Conservation (phyloP, 2,797 vertebrate species). For the Gephyroberyx darwinii region DNA sequence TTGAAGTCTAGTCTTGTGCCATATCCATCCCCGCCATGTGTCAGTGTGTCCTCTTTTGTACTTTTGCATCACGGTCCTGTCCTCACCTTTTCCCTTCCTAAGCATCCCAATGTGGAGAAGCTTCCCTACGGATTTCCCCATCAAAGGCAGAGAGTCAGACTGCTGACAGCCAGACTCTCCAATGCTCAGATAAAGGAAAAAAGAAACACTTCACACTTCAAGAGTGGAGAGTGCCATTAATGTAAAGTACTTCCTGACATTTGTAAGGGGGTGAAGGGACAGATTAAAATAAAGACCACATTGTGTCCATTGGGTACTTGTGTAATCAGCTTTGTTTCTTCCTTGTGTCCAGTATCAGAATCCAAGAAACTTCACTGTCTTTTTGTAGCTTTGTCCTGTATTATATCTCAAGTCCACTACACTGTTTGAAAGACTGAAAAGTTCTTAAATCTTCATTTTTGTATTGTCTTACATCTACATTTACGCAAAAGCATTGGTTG, state of each 20-base stretch:
- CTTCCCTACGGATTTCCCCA: conserved; percentile 42
- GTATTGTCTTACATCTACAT: background rate
- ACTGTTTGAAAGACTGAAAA: too few relatives aligned
- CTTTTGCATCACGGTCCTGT: conserved; percentile 1
- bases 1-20: conserved; percentile 13
- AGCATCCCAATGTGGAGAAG: conserved; percentile 29
- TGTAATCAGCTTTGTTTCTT: background rate
- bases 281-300: background rate
- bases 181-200: conserved; percentile 10
- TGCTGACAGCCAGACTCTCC: conserved; percentile 25
- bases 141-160: conserved; percentile 40
- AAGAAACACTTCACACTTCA: background rate
- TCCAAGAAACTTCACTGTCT: background rate
- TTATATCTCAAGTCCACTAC: background rate
- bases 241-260: background rate
- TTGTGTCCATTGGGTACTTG: background rate
- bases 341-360: too few relatives aligned
- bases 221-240: conserved; percentile 19
- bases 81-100: conserved; percentile 20
- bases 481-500: background rate
- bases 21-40: background rate
- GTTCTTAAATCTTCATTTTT: too few relatives aligned
- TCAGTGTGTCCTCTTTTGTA: conserved; percentile 10
- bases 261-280: background rate
- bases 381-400: background rate